Conservation (phyloP, 2,113 vertebrate genomes). For the Zosterops lateralis region DNA sequence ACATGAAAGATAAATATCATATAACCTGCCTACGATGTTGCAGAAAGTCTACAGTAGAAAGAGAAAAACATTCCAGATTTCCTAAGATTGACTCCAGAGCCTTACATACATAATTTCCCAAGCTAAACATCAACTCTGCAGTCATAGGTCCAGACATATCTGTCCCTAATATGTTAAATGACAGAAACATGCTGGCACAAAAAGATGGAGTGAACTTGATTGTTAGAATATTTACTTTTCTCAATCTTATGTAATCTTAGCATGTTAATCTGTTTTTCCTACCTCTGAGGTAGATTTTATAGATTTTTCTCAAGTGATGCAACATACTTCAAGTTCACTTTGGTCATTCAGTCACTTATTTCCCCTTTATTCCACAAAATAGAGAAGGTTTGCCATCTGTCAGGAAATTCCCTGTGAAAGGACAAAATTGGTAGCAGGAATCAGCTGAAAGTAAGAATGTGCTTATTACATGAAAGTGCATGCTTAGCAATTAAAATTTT, state of each 20-base stretch:
- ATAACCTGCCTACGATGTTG: neutral
- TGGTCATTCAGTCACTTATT: neutral
- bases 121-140: neutral
- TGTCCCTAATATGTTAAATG: neutral
- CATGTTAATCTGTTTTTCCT: neutral
- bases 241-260: neutral
- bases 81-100: neutral
- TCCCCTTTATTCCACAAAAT: constrained; percentile 23
- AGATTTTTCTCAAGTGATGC: neutral
- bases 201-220: neutral
- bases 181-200: neutral
- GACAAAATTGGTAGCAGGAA: neutral
- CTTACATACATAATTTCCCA: neutral
- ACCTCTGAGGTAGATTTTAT: neutral
- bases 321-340: neutral
- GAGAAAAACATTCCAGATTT: neutral
- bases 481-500: constrained; percentile 29
- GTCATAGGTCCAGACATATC: neutral
- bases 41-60: neutral
- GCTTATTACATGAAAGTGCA: neutral
- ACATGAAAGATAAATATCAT: neutral
- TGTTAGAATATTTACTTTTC: neutral
- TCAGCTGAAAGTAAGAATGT: neutral
- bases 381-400: neutral
- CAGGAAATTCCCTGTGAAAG: constrained; percentile 48